Evolutionary conservation across 2,888 invertebrate species (phyloP).

Genomic region (Saturnia pavonia): DNA sequence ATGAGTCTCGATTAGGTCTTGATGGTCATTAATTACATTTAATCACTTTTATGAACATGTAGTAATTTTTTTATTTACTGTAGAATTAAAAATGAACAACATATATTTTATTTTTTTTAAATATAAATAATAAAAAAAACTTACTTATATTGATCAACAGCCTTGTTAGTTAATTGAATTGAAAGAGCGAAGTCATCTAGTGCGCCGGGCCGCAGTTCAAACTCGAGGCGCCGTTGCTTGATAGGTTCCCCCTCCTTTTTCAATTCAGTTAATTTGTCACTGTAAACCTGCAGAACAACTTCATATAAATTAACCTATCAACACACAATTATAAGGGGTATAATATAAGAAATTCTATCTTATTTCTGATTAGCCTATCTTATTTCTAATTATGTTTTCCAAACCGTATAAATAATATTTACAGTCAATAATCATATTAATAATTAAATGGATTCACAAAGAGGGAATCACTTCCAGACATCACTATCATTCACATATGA

Average conservation of each 20-base stretch:
- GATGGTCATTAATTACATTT: too few species aligned
- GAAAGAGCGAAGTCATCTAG: constrained; percentile 90
- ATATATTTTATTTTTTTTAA: not conserved
- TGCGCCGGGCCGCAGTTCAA: constrained; percentile 88
- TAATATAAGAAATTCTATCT: too few species aligned
- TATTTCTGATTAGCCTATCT: too few species aligned
- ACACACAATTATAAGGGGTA: not conserved
- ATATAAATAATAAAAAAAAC: constrained; percentile 25
- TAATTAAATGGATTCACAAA: too few species aligned
- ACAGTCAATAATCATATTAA: too few species aligned
- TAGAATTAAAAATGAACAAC: not conserved
- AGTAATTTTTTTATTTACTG: too few species aligned
- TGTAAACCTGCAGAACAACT: constrained; percentile 74
- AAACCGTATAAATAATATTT: too few species aligned
- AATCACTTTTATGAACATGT: too few species aligned
- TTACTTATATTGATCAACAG: constrained; percentile 86
- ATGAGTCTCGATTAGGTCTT: too few species aligned
- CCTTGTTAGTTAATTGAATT: constrained; percentile 91
- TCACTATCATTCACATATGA: too few species aligned
- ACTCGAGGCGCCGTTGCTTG: constrained; percentile 90
- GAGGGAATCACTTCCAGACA: too few species aligned
- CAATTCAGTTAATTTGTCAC: constrained; percentile 82
- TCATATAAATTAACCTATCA: not conserved
- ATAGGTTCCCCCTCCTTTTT: constrained; percentile 94
- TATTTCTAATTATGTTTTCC: too few species aligned